phyloP scores from a whole-genome alignment of 92 coral and sea anemone genomes.

The Zoanthus sociatus region DNA sequence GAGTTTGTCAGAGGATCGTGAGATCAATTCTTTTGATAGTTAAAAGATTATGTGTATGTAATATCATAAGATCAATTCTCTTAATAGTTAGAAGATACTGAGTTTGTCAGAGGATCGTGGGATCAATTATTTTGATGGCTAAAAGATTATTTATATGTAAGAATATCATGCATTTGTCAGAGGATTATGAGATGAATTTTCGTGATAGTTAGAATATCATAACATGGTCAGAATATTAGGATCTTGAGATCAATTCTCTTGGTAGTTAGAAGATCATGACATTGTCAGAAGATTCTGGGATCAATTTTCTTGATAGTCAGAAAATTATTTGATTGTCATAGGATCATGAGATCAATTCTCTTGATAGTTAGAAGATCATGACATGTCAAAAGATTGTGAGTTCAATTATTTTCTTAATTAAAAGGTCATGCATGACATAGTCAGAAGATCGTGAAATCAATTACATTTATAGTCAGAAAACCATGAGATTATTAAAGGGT shows the following conservation, averaged over 20 bases:
- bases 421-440: too few species aligned
- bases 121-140: not conserved
- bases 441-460: not conserved
- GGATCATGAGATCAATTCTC: not conserved
- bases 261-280: not conserved
- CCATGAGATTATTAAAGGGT: not conserved
- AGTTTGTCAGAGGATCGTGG: not conserved
- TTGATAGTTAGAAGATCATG: not conserved
- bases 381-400: not conserved
- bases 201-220: not conserved
- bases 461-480: not conserved
- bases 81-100: not conserved
- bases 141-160: not conserved
- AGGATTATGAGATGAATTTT: not conserved
- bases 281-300: not conserved
- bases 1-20: not conserved
- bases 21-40: not conserved
- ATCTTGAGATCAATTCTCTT: not conserved
- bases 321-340: not conserved
- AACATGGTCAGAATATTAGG: too few species aligned
- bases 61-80: not conserved
- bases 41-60: too few species aligned
- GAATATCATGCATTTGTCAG: not conserved
- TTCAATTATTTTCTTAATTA: not conserved
- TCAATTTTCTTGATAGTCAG: not conserved